Evolutionary conservation across 2,888 invertebrate genomes (phyloP), one percentile per base, ranked within the genome.

Genomic region (Acanthosoma haemorrhoidale): DNA sequence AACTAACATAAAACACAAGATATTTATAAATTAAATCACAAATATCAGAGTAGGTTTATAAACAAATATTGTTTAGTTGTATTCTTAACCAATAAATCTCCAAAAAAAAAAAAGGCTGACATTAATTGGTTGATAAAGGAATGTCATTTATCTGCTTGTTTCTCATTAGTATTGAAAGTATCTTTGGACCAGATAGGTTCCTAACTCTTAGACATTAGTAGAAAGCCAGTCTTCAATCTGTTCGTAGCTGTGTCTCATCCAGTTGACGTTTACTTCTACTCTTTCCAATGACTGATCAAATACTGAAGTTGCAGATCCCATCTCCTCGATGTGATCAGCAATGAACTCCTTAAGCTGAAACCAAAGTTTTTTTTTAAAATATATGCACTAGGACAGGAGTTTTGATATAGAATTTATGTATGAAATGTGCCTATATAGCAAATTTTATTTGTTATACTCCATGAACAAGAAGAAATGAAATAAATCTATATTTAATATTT

Each of bases 221-320:
- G 18, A n/a, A 3, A 95, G 80, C 95, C 95, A 95, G 34, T 85
- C 81, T 3, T 87, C 84, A 71, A 95, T 91, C 2, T 84, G 84
- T 67, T 85, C 81, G 77, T 89, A 90, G 80, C 93, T 90, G 59
- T 82, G 83, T 66, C 87, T 82, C 85, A 91, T 88, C 95, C 95
- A 96, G 74, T 87, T 85, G 0, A 94, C 88, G 78, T 94, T 94
- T 3, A 89, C 87, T 75, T 89, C 86, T 0, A 89, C 88, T 66
- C 88, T 86, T 78, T 95, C 95, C 8, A 94, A 80, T 0, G 91
- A 87, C 80, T 94, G 94, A 71, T 88, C 85, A 0, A 91, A 86
- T 0, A 91, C 87, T 73, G 92, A 81, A 1, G 83, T 81, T 0
- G 85, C 85, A 4, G 83, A 80, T 0, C 90, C 89, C 13, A 90